These are phyloP conservation scores for Dioctria rufipes DNA, from an alignment of 2,888 invertebrate species.

Conservation along the genomic window DNA sequence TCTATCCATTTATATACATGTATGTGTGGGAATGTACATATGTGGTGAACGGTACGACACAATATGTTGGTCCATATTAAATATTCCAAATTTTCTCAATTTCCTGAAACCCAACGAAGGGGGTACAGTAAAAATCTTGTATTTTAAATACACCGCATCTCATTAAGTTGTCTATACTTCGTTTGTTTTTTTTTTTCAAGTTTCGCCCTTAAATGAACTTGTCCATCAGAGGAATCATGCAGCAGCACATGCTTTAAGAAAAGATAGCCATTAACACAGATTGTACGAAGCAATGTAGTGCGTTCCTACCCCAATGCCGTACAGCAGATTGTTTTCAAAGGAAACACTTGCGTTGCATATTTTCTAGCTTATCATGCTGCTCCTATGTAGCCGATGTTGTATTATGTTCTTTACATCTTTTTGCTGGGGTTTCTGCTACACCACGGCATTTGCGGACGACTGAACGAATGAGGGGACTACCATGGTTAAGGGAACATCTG, in stretches of 20 bases:
- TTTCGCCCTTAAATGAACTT: constrained; percentile 34
- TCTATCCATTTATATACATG: no score
- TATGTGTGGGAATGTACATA: no score
- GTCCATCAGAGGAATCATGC: constrained; percentile 24
- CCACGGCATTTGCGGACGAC: constrained; percentile 4
- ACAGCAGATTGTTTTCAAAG: constrained; percentile 30
- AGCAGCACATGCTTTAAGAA: constrained; percentile 41
- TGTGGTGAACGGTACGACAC: no score
- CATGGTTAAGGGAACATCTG: constrained; percentile 63
- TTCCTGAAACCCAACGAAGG: no score
- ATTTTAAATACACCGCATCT: no score
- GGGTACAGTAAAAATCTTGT: no score
- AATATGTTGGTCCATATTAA: no score
- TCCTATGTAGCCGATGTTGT: constrained; percentile 7
- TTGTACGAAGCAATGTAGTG: constrained; percentile 36
- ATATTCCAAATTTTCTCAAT: no score
- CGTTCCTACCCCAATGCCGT: constrained; percentile 48
- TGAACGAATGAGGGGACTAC: constrained; percentile 25
- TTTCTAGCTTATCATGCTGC: constrained; percentile 43
- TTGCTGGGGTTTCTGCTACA: constrained; percentile 11
- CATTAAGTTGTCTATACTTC: not conserved
- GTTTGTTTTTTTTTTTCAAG: not conserved
- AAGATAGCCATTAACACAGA: constrained; percentile 53
- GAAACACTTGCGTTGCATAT: constrained; percentile 45
- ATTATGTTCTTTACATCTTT: constrained; percentile 18